A percentile compares a stretch with the other conserved stretches of the same genome.
phyloP scores from a whole-genome alignment of 2,797 vertebrate genomes.

The Sebastes oblongus region DNA sequence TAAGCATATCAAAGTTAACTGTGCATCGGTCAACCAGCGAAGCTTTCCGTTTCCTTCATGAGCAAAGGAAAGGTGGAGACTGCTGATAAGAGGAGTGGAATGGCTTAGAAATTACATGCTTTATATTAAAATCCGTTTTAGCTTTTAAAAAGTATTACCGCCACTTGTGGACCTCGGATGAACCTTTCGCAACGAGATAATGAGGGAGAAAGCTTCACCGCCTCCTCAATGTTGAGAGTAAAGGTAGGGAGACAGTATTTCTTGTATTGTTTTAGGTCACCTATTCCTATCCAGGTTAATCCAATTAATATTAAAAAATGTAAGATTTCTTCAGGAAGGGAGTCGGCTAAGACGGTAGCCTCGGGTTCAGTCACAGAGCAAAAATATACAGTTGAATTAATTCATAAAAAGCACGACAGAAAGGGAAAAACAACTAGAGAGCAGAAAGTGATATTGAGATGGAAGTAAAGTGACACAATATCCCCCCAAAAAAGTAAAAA shows the following conservation, averaged over 20 bases:
- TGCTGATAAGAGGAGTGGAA: slow-evolving; percentile 60
- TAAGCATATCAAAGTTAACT: slow-evolving; percentile 51
- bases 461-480: not conserved
- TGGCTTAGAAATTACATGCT: slow-evolving; percentile 63
- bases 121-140: slow-evolving; percentile 52
- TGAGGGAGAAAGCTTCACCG: not conserved
- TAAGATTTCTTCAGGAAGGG: not conserved
- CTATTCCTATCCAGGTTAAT: slow-evolving; percentile 16
- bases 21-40: slow-evolving; percentile 41
- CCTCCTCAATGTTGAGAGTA: slow-evolving; percentile 26
- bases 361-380: slow-evolving; percentile 5
- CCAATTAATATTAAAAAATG: slow-evolving; percentile 31
- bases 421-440: not conserved
- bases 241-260: not conserved
- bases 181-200: slow-evolving; percentile 46
- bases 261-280: slow-evolving; percentile 10
- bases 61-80: slow-evolving; percentile 53
- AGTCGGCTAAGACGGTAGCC: not conserved
- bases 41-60: slow-evolving; percentile 44
- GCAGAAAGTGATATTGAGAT: not conserved
- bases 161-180: slow-evolving; percentile 40
- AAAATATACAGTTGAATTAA: slow-evolving; percentile 28
- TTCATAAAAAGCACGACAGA: slow-evolving; percentile 19
- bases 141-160: slow-evolving; percentile 24
- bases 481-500: not conserved